Evolutionary conservation across 2,797 vertebrate species (phyloP), one percentile per base, ranked within the genome.

Genomic region (Ceyx erithaca): DNA sequence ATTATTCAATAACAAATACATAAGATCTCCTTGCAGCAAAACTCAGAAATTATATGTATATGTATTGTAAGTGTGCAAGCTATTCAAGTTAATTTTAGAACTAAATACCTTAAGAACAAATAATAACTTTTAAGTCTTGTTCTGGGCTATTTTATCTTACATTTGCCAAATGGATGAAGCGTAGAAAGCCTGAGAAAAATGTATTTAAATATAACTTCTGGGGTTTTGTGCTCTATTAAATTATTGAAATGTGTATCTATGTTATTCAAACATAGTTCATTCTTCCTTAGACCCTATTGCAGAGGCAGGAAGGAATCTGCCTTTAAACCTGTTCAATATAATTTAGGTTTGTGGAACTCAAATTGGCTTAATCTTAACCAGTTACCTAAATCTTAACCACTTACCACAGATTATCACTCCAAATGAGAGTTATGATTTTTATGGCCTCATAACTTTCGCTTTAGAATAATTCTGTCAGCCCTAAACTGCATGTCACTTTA

Each of bases 181-280:
- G 0, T 18, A 51, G 16, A 23, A 81, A 72, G 79, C 12, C 40
- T 33, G 9, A 73, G 40, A 84, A 91, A 71, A 25, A n/a, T 11
- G 68, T 43, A 80, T 87, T 87, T 85, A 63, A 72, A 11, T 63
- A 18, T 6, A 66, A 40, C 6, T 78, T 62, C 7, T 41, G 14
- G 3, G 2, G 0, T 0, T 12, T 46, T 69, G 67, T 75, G 45
- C 1, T 21, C 2, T 21, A 10, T 78, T 57, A 52, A 90, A 67
- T 81, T 82, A 55, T 13, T 19, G 61, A 58, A 62, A 52, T 35
- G 22, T 72, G 45, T 7, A 13, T 54, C 78, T 72, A 7, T 15
- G 10, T 35, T 68, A 57, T 55, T 90, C 35, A 72, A 69, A n/a
- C 19, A 41, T 12, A 10, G 78, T 59, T 69, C 13, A 20, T 62